A percentile compares a stretch with the other conserved stretches of the same genome.
phyloP scores from a whole-genome alignment of 1,140 invertebrate genomes.

The Cephus cinctus region DNA sequence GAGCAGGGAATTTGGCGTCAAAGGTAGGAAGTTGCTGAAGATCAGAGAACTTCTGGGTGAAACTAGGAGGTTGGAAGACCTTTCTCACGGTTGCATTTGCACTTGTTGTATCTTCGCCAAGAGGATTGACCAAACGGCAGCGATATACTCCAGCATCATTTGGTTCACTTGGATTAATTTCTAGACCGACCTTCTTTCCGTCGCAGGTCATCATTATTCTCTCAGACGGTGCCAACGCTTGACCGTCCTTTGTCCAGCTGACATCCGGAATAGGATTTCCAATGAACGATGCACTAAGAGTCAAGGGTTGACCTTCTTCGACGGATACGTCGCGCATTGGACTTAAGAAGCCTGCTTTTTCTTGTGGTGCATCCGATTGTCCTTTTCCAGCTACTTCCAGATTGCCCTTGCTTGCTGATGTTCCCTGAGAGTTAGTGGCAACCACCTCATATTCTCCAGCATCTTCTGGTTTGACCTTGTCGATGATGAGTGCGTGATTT shows the following conservation, averaged over 20 bases:
- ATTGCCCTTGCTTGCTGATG: constrained; percentile 66
- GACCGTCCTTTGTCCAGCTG: constrained; percentile 79
- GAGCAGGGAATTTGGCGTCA: constrained; percentile 79
- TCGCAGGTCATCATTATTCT: constrained; percentile 73
- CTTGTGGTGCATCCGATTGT: constrained; percentile 64
- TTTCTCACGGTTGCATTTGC: constrained; percentile 76
- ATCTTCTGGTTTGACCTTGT: constrained; percentile 66
- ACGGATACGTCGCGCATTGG: constrained; percentile 70
- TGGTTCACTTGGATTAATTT: constrained; percentile 69
- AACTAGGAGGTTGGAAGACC: constrained; percentile 75
- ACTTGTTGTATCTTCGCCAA: constrained; percentile 69
- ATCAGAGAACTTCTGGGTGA: constrained; percentile 81
- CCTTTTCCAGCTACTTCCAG: constrained; percentile 66
- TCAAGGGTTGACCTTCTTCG: constrained; percentile 74
- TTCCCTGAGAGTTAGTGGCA: constrained; percentile 75
- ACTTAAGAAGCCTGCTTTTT: constrained; percentile 73
- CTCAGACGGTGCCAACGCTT: constrained; percentile 64
- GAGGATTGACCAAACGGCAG: constrained; percentile 71
- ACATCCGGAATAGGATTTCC: constrained; percentile 89
- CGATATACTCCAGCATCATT: constrained; percentile 77
- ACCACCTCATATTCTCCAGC: constrained; percentile 74
- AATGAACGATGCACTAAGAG: constrained; percentile 67
- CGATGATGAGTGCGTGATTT: constrained; percentile 64
- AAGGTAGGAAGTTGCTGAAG: constrained; percentile 76
- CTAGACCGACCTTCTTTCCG: constrained; percentile 75